These are phyloP conservation scores for Hydropsyche tenuis DNA, from an alignment of 1,140 invertebrate genomes.

Conservation along the genomic window DNA sequence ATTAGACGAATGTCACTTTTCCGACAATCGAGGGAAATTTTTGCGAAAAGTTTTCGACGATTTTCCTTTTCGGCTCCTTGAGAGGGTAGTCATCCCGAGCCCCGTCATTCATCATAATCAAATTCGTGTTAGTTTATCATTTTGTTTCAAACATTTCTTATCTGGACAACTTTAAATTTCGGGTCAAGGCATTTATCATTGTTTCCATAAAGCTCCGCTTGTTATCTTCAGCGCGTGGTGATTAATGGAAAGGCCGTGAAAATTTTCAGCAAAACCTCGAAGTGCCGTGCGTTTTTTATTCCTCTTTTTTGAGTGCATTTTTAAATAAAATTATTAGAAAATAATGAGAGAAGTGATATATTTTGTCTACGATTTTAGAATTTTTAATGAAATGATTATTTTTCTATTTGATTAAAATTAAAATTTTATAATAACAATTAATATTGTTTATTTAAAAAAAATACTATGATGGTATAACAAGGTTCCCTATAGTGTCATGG, in stretches of 20 bases:
- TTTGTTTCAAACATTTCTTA: slow-evolving; percentile 43
- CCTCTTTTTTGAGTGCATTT: no score
- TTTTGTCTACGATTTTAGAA: no score
- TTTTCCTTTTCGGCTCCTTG: background rate
- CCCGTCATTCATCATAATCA: slow-evolving; percentile 46
- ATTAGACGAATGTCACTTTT: slow-evolving; percentile 12
- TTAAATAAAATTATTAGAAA: no score
- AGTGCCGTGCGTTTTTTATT: background rate
- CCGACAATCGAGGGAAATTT: slow-evolving; percentile 10
- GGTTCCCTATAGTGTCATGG: no score
- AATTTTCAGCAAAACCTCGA: background rate
- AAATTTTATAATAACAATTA: no score
- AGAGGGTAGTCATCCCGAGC: background rate
- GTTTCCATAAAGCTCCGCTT: slow-evolving; percentile 38
- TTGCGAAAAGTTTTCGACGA: background rate
- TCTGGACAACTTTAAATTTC: slow-evolving; percentile 46
- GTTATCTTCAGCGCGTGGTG: slow-evolving; percentile 40
- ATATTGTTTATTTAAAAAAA: no score
- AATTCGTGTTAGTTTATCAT: slow-evolving; percentile 48
- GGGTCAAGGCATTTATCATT: slow-evolving; percentile 46
- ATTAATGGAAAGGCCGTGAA: slow-evolving; percentile 43
- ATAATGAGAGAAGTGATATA: no score
- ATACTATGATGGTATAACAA: no score
- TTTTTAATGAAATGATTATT: no score
- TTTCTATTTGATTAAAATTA: no score